Evolutionary conservation across 2,113 vertebrate species (phyloP), one percentile per base, ranked within the genome.

Genomic region (Anolis sagrei): DNA sequence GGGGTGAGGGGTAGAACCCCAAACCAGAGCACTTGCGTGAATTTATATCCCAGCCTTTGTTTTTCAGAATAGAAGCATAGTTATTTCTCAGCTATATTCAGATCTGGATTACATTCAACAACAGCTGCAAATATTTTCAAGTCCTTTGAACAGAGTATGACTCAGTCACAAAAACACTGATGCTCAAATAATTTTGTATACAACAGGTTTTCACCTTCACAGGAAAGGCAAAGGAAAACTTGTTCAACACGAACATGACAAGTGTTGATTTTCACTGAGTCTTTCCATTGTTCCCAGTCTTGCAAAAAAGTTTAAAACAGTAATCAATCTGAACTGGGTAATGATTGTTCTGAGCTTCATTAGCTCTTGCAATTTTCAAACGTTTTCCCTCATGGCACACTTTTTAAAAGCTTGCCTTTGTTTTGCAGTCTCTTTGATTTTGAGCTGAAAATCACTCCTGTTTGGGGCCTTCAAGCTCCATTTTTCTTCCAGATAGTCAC

Each of bases 71-170:
- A 4, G 8, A 13, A 81, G 49, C 44, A 18, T 68, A 49, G 61
- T 44, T 39, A 81, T 13, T 34, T 70, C 48, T 81, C 29, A 81
- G 64, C 10, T 34, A 25, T 72, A 70, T 32, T 54, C 19, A 36
- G 29, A 54, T 51, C 19, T n/a, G 5, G n/a, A 39, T 44, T 51
- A 32, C 21, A 70, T 54, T 70, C 66, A 51, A 51, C 25, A 48
- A 81, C 18, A 68, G 79, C 27, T 49, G 27, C 44, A 70, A 70
- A 81, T 70, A 70, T 81, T 81, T 54, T 16, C 66, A 70, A 48
- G 48, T 11, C 25, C 25, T 66, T 14, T 80, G 21, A 21, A 4
- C 48, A 81, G n/a, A 34, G 5, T 68, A 44, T 11, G 4, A 27
- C 44, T 2, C 1, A 9, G 61, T 64, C 18, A 81, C 8, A 70